These are phyloP conservation scores for Ormyrus pomaceus DNA, from an alignment of 2,888 invertebrate species.

Conservation along the genomic window DNA sequence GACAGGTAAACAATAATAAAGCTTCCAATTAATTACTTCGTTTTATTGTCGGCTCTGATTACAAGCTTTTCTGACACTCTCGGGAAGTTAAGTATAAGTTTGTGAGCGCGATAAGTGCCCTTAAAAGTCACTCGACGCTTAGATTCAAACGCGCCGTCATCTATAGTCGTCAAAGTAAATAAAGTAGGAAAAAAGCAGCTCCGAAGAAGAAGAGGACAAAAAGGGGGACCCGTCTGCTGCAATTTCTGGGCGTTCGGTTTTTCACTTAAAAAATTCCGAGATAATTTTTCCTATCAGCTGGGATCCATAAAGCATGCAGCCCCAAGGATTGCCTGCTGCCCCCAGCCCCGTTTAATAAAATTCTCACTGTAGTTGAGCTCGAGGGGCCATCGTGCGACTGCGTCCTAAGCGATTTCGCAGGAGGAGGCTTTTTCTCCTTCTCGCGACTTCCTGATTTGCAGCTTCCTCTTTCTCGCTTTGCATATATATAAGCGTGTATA, in stretches of 20 bases:
- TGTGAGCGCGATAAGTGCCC: no score
- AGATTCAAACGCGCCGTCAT: no score
- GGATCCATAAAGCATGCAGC: not conserved
- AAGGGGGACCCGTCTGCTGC: not conserved
- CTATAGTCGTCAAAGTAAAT: no score
- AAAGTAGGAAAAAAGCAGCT: no score
- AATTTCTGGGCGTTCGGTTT: constrained; percentile 15
- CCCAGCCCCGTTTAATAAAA: constrained; percentile 32
- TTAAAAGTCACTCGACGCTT: no score
- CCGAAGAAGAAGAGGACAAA: not conserved
- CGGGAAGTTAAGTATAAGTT: no score
- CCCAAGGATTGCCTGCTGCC: constrained; percentile 1
- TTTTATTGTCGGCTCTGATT: no score
- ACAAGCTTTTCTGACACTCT: no score
- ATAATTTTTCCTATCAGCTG: constrained; percentile 45
- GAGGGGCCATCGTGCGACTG: not conserved
- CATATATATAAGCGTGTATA: not conserved
- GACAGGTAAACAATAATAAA: no score
- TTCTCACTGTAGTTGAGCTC: not conserved
- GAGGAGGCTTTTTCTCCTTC: not conserved
- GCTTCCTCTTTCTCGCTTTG: not conserved
- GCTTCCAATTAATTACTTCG: no score
- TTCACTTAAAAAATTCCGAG: constrained; percentile 36
- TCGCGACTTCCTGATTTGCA: constrained; percentile 23
- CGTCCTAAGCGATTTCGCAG: constrained; percentile 33